Base-by-base conservation (phyloP, 2,888 invertebrate species). In the Aleiodes leptofemur region DNA sequence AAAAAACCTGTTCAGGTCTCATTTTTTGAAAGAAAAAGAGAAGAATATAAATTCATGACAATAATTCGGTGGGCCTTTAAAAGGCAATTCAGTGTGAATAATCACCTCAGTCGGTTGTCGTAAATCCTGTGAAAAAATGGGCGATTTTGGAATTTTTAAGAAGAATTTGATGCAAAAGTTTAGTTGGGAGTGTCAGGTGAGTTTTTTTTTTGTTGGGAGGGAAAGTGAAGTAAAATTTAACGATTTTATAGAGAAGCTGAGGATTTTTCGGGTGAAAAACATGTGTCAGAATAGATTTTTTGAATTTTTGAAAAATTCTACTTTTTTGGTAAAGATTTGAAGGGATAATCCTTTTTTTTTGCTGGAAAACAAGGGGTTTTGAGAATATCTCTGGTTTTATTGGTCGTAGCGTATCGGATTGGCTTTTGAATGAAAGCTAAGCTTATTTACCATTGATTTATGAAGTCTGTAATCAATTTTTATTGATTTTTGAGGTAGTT, bases 21-120 rank as follows among this genome's bases (percentile, higher is more conserved):
- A 13, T 29, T 13, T 31, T 16, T 31, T 57, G 23, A 71, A 59
- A 23, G 23, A 23, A 38, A 72, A 16, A 57, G 43, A 61, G 14
- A 61, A 8, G 48, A 71, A 11, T 34, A 53, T 57, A 68, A 73
- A 77, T 74, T 75, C 76, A 76, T 77, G 72, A 59, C 73, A 79
- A 80, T 81, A 80, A 79, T 74, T 53, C 69, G 72, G 72, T 69
- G 76, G 70, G 76, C 77, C 84, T 83, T 86, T 86, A 86, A 85
- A 86, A 86, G 80, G 77, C 77, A 72, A 74, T 77, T 77, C 53
- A 77, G 64, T 61, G 9, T 38, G 73, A 51, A 64, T 69, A 38
- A 68, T 55, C 69, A 68, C 69, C 53, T 81, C 82, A 83, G 82
- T 83, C 70, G 56, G 59, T 59, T 34, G 50, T 78, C 73, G 78